phyloP scores from a whole-genome alignment of 2,797 vertebrate genomes.

The Aphelocoma californica region DNA sequence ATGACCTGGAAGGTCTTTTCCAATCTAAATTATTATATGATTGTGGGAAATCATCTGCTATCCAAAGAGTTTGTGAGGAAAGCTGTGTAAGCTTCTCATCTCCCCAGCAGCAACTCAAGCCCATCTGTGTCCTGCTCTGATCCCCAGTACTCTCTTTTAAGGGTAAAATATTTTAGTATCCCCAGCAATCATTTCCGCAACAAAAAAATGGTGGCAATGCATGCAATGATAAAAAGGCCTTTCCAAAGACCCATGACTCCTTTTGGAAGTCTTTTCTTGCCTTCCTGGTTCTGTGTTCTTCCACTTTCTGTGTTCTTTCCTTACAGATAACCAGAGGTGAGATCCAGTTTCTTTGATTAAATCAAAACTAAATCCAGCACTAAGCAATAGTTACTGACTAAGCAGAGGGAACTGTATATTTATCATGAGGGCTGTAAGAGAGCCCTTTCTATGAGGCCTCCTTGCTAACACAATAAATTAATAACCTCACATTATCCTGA shows the following conservation, averaged over 20 bases:
- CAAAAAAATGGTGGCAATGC: not conserved
- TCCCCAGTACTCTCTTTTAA: not conserved
- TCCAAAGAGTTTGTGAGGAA: not conserved
- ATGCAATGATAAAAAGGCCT: not conserved
- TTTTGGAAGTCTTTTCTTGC: not conserved
- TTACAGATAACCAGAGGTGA: not conserved
- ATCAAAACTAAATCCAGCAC: not conserved
- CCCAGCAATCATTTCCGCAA: not conserved
- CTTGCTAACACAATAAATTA: not conserved
- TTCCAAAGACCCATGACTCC: not conserved
- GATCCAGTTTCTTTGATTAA: constrained; percentile 7
- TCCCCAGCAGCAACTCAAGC: not conserved
- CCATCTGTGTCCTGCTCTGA: not conserved
- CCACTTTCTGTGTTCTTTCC: not conserved
- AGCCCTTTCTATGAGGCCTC: not conserved
- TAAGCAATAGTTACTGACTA: constrained; percentile 16
- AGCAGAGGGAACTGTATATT: not conserved
- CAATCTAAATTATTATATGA: not conserved
- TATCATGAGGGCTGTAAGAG: not conserved
- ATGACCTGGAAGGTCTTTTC: not conserved
- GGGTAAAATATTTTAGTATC: not conserved
- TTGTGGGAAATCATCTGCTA: not conserved
- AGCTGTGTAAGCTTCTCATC: not conserved
- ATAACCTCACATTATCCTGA: not conserved
- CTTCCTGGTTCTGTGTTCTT: not conserved